A percentile compares a stretch with the other conserved stretches of the same genome.
phyloP scores from a whole-genome alignment of 2,113 vertebrate species.

The Pseudorhombus dupliciocellatus region DNA sequence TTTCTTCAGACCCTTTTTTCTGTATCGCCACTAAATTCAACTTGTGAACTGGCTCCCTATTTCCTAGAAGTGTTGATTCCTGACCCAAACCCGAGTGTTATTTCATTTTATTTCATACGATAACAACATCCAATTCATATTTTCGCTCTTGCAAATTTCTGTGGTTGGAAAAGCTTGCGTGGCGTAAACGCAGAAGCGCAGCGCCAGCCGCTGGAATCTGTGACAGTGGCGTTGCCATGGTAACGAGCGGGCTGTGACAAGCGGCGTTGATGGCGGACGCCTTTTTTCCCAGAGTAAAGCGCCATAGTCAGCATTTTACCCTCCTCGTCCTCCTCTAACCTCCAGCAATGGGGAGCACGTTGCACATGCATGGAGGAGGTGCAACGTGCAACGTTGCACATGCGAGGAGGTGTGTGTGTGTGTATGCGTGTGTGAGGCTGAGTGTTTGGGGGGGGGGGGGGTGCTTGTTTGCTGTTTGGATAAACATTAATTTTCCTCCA shows the following conservation, averaged over 20 bases:
- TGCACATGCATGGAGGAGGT: conserved; percentile 6
- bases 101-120: too few relatives aligned
- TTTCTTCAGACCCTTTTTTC: too few relatives aligned
- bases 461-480: conserved; percentile 72
- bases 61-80: too few relatives aligned
- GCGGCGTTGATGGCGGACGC: conserved; percentile 36
- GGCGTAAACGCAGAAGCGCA: conserved; percentile 34
- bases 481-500: conserved; percentile 81
- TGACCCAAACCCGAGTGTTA: too few relatives aligned
- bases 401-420: not conserved
- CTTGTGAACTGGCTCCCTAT: too few relatives aligned
- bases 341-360: conserved; percentile 33
- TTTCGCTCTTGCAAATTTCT: not conserved
- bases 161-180: not conserved
- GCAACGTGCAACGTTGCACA: not conserved
- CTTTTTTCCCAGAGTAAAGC: conserved; percentile 29
- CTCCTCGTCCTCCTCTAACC: conserved; percentile 41
- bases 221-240: conserved; percentile 57
- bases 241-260: conserved; percentile 57
- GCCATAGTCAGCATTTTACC: conserved; percentile 69
- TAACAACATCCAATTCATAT: too few relatives aligned
- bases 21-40: too few relatives aligned
- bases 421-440: not conserved
- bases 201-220: conserved; percentile 15
- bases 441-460: not conserved